phyloP scores from a whole-genome alignment of 2,113 vertebrate genomes.

The Emydocephalus ijimae region DNA sequence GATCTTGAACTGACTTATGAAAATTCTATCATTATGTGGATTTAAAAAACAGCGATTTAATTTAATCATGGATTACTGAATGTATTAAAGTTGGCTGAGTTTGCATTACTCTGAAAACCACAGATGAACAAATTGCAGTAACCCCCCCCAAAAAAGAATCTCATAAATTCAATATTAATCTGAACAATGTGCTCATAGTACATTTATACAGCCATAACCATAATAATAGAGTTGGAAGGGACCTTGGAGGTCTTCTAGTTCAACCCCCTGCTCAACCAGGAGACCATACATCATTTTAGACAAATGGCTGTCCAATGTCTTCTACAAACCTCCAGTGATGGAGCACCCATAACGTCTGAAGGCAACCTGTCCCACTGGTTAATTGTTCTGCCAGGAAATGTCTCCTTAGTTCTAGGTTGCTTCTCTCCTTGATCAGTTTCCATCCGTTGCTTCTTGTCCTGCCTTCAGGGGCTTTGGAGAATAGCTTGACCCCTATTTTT shows the following conservation, averaged over 20 bases:
- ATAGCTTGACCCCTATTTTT: background rate
- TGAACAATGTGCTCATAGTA: background rate
- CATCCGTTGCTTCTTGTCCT: no score
- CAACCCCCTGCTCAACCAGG: no score
- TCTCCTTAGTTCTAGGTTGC: no score
- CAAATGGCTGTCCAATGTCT: no score
- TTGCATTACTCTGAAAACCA: background rate
- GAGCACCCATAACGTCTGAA: no score
- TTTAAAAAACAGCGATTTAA: background rate
- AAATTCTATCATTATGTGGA: background rate
- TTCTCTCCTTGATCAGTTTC: no score
- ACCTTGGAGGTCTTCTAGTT: no score
- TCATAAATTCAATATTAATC: background rate
- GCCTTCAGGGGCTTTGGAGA: background rate
- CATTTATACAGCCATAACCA: background rate
- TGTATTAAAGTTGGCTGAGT: background rate
- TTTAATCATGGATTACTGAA: background rate
- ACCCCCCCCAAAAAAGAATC: background rate
- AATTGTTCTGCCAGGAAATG: no score
- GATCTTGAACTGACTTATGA: background rate
- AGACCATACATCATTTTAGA: no score
- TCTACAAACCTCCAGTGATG: no score
- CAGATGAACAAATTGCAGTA: background rate
- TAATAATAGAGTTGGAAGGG: no score
- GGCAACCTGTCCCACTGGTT: no score